Base-by-base conservation (phyloP, 2,797 vertebrate genomes). In the Platyrinchus mystaceus region DNA sequence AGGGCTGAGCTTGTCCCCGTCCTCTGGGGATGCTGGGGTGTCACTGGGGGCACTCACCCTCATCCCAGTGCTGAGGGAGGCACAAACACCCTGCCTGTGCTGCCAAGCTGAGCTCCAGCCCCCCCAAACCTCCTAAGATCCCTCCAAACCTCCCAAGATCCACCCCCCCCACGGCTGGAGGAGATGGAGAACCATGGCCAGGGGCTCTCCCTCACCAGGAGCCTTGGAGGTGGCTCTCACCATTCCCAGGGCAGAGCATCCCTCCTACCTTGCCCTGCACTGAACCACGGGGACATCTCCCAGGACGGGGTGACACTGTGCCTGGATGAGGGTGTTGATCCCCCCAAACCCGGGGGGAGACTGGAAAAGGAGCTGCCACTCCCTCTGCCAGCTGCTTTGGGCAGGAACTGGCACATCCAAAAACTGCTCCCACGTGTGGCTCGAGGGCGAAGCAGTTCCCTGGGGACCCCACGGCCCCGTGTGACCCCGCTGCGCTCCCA, bases 381-480 rank as follows among this genome's bases (percentile, higher is more conserved):
- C 53, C 76, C 36, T 59, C 62, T n/a, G 39, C 24, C 62, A 22
- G 0, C n/a, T 8, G 4, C 71, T 58, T 8, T 0, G 0, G 36
- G 69, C 64, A 27, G 46, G 5, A n/a, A 43, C 24, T 7, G 2
- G 26, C 9, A 0, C 3, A 27, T 68, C 85, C 77, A 12, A 26
- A 47, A 56, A 1, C 60, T 1, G 5, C 2, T 63, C 28, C 66
- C 56, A 26, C 12, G 0, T 0, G 36, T 49, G 58, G 44, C 84
- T 79, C 0, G 0, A n/a, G 21, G 74, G 26, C 2, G 0, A 30
- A 43, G 37, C 0, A 0, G 53, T 7, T 34, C 46, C 67, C 6
- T 4, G 1, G 44, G 41, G n/a, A 21, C 34, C 21, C 3, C 1
- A 1, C 0, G 8, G 28, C 28, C 75, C 8, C 1, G 0, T 10